Conservation (phyloP, 53 echinoderm and acorn worm genomes). For the Antedon mediterranea region DNA sequence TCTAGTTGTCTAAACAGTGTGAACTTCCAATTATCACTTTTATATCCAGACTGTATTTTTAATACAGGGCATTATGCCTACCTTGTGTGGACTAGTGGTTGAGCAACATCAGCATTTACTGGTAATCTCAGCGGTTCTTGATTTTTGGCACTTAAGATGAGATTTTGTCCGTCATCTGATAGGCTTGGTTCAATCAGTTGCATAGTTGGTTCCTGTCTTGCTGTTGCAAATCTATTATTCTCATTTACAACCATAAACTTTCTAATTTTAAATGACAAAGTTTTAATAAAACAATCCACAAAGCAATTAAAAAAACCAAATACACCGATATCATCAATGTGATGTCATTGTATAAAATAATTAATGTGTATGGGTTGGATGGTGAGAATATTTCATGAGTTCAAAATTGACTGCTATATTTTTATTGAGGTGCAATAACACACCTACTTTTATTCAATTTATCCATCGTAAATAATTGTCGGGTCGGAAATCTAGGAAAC, state of each 20-base stretch:
- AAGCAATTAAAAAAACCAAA: too few species aligned
- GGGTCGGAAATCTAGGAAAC: too few species aligned
- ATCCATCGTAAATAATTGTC: too few species aligned
- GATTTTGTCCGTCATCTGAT: conserved; percentile 28
- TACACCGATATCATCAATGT: too few species aligned
- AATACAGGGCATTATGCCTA: background rate
- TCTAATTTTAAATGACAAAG: background rate
- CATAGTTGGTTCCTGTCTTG: conserved; percentile 21
- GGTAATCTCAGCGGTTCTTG: conserved; percentile 31
- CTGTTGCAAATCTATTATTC: conserved; percentile 8
- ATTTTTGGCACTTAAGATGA: conserved; percentile 31
- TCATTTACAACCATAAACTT: conserved; percentile 17
- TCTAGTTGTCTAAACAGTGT: background rate
- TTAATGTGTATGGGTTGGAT: too few species aligned
- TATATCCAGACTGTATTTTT: background rate
- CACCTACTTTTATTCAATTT: too few species aligned
- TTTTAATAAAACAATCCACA: too few species aligned
- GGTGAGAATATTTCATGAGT: too few species aligned
- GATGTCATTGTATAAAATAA: too few species aligned
- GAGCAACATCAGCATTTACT: background rate
- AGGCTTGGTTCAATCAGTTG: conserved; percentile 25
- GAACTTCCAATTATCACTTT: too few species aligned
- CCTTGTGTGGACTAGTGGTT: conserved; percentile 1
- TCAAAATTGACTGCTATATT: too few species aligned
- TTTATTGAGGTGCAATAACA: too few species aligned